Evolutionary conservation across 2,113 vertebrate species (phyloP).

Genomic region (Brachyistius frenatus): DNA sequence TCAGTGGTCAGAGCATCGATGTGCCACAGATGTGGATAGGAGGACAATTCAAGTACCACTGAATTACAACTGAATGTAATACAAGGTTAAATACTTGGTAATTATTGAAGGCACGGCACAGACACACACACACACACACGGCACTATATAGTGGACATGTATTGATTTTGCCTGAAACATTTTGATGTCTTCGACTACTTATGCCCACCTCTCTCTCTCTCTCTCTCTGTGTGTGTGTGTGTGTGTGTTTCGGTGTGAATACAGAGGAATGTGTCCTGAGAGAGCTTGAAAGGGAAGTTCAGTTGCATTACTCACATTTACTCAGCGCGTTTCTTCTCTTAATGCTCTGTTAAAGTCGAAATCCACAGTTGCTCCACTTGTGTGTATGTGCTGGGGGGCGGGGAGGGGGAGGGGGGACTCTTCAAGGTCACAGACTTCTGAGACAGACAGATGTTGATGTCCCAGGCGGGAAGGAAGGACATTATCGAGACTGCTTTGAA

Average conservation of each 20-base stretch:
- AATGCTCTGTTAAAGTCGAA: neutral
- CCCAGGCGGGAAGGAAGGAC: constrained; percentile 7
- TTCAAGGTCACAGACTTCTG: constrained; percentile 74
- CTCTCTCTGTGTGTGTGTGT: neutral
- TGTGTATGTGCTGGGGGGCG: neutral
- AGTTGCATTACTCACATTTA: constrained; percentile 62
- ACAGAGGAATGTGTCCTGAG: constrained; percentile 59
- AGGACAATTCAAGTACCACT: too few species aligned
- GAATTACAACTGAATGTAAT: neutral
- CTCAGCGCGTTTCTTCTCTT: constrained; percentile 22
- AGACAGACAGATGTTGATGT: constrained; percentile 50
- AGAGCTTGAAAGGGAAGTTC: constrained; percentile 67
- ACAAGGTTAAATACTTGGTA: constrained; percentile 4
- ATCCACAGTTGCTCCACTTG: constrained; percentile 39
- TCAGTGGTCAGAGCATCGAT: neutral
- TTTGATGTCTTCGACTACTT: neutral
- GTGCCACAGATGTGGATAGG: neutral
- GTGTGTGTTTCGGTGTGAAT: constrained; percentile 50
- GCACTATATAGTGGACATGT: neutral
- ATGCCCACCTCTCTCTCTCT: constrained; percentile 20
- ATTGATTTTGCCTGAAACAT: neutral
- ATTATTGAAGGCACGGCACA: neutral
- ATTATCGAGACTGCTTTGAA: neutral
- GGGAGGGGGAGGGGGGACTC: neutral
- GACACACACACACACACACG: neutral